Base-by-base conservation (phyloP, 2,888 invertebrate genomes). In the Phaonia tiefii region DNA sequence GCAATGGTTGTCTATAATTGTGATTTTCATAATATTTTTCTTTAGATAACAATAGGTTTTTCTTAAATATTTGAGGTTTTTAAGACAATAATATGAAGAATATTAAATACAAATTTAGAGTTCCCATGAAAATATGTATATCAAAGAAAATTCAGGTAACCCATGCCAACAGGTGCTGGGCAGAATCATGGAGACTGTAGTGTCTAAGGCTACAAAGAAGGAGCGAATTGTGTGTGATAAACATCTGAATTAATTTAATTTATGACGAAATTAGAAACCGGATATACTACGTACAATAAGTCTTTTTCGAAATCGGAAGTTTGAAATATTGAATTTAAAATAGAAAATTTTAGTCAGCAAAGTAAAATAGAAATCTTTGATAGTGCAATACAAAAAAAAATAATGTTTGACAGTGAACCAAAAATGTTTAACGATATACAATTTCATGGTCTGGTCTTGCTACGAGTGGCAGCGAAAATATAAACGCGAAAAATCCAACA, bases 101-200 rank as follows among this genome's bases (percentile, higher is more conserved):
- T 81, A 81, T 78, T 81, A 81, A 81, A 75, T 78, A 81, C 39
- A 81, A 78, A 81, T 81, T 78, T 78, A 72, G 81, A 81, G 81
- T 78, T 81, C 81, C 69, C 81, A 81, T 73, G 81, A 81, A 81
- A 78, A 60, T 75, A 81, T 77, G 63, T 81, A 72, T 81, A 81
- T 78, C 81, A 69, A 17, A 37, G 31, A 31, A 3, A 15, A 44
- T 25, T 2, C 7, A 13, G 54, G 25, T 54, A 20, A 20, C 17
- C 25, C 25, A 2, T 4, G 7, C 22, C 17, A 63, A 63, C 63
- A 63, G 63, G 63, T 63, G 63, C 39, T 63, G 17, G 39, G n/a
- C n/a, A 39, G 31, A 51, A 3, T 22, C 2, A 4, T 20, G 60
- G 39, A 60, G 42, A 42, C 22, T 4, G 1, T 1, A 20, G 20